Conservation (phyloP, 2,888 invertebrate genomes). For the Drosophila differens region DNA sequence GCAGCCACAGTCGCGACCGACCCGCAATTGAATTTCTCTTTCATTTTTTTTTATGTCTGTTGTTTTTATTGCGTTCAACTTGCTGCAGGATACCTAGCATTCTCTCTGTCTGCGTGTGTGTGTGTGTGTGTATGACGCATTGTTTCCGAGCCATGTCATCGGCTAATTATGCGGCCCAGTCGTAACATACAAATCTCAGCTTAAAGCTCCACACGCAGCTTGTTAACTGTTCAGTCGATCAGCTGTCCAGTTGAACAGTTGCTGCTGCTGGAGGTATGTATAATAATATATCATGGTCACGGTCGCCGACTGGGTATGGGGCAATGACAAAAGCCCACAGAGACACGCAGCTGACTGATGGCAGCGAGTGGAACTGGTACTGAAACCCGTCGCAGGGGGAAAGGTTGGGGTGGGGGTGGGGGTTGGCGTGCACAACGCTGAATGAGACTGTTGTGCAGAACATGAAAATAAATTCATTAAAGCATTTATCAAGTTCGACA, state of each 20-base stretch:
- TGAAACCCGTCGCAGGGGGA: neutral
- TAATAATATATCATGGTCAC: conserved; percentile 79
- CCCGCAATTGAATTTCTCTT: conserved; percentile 71
- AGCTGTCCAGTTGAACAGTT: conserved; percentile 15
- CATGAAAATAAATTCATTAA: conserved; percentile 79
- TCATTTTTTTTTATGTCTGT: conserved; percentile 2
- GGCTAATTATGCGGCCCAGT: conserved; percentile 48
- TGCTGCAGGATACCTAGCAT: conserved; percentile 36
- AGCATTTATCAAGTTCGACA: conserved; percentile 81
- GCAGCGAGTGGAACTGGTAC: conserved; percentile 1
- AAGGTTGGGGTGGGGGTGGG: neutral
- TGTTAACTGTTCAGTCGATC: conserved; percentile 60
- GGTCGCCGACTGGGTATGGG: conserved; percentile 64
- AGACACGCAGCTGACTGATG: conserved; percentile 5
- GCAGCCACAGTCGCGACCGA: conserved; percentile 42
- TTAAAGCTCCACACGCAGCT: conserved; percentile 63
- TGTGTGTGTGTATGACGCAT: conserved; percentile 18
- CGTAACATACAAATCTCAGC: conserved; percentile 62
- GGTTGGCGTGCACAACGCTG: neutral
- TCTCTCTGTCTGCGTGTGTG: neutral
- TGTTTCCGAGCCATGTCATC: conserved; percentile 13
- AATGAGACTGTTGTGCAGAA: conserved; percentile 44
- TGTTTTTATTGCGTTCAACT: conserved; percentile 24
- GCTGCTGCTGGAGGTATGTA: conserved; percentile 71
- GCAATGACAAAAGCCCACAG: conserved; percentile 40